phyloP scores from a whole-genome alignment of 2,888 invertebrate genomes.

The Netelia virgata region DNA sequence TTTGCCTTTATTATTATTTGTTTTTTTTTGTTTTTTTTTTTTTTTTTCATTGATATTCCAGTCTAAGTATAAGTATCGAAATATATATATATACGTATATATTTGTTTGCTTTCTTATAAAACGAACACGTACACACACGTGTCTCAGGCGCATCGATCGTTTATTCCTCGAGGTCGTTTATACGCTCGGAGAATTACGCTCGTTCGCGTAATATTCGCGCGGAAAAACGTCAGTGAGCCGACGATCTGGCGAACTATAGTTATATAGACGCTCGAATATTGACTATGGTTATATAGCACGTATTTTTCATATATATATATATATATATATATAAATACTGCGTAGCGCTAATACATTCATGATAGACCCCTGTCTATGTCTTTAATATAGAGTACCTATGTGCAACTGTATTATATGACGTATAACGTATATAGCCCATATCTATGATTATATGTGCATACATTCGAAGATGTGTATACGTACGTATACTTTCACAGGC shows the following conservation, averaged over 20 bases:
- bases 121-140: background rate
- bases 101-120: background rate
- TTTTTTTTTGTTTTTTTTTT: background rate
- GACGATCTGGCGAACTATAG: background rate
- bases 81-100: background rate
- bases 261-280: background rate
- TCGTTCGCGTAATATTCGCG: conserved; percentile 29
- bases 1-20: background rate
- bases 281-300: background rate
- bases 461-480: conserved; percentile 43
- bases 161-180: conserved; percentile 39
- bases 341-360: background rate
- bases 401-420: background rate
- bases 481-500: conserved; percentile 69
- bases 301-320: background rate
- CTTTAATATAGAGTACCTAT: conserved; percentile 2
- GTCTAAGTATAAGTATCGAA: conserved; percentile 1
- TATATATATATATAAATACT: background rate
- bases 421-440: background rate
- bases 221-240: conserved; percentile 32
- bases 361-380: background rate
- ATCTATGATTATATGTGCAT: background rate
- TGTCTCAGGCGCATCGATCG: conserved; percentile 22
- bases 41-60: background rate
- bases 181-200: conserved; percentile 45